These are phyloP conservation scores for Hippoglossus stenolepis DNA, from an alignment of 2,113 vertebrate species.

Conservation along the genomic window DNA sequence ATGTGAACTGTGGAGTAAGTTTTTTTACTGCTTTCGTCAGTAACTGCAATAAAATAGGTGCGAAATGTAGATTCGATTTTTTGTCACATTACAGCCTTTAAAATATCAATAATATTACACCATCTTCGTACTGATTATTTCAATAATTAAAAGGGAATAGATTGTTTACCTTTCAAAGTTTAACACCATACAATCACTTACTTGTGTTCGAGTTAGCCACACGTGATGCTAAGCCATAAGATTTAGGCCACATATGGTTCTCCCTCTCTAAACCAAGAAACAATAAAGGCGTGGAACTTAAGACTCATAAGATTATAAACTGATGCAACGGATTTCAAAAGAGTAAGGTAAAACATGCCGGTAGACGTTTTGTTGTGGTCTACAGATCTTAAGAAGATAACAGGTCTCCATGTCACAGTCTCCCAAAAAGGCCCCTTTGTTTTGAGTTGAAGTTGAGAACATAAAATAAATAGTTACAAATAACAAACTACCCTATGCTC, in stretches of 20 bases:
- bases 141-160: not conserved
- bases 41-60: not conserved
- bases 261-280: not conserved
- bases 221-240: not conserved
- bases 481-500: not conserved
- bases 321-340: not conserved
- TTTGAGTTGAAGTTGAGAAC: not conserved
- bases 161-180: not conserved
- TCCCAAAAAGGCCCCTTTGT: not conserved
- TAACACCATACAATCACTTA: not conserved
- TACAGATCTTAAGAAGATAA: not conserved
- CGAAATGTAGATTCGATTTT: not conserved
- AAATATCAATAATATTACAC: not conserved
- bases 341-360: not conserved
- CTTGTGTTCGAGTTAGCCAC: not conserved
- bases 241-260: not conserved
- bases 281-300: not conserved
- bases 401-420: not conserved
- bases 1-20: not conserved
- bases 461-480: not conserved
- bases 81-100: not conserved
- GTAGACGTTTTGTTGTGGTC: not conserved
- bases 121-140: not conserved
- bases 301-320: not conserved
- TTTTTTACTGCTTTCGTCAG: constrained; percentile 2